Conservation (phyloP, 2,113 vertebrate genomes). For the Chaetodon trifascialis region DNA sequence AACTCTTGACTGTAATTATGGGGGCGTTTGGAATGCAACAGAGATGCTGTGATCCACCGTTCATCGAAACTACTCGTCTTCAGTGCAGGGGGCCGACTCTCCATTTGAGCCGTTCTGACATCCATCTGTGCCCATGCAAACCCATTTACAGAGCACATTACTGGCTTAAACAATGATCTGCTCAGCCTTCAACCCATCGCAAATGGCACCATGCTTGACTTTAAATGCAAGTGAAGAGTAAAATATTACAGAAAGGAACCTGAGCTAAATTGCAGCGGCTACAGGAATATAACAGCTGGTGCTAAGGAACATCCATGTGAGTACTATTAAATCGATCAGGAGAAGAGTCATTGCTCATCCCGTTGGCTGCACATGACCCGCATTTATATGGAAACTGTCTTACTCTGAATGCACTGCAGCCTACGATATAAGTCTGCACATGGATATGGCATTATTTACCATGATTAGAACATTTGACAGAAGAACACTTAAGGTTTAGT, state of each 20-base stretch:
- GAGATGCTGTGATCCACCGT: conserved; percentile 6
- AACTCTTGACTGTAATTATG: conserved; percentile 25
- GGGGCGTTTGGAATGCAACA: neutral
- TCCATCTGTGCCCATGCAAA: conserved; percentile 33
- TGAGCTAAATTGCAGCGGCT: neutral
- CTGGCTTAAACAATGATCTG: conserved; percentile 29
- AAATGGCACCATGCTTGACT: conserved; percentile 20
- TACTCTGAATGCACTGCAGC: neutral
- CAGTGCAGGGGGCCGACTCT: conserved; percentile 20
- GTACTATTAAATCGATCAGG: conserved; percentile 5
- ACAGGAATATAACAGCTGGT: neutral
- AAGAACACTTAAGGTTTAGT: neutral
- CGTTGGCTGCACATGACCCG: neutral
- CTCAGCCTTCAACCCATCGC: conserved; percentile 32
- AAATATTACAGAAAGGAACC: conserved; percentile 23
- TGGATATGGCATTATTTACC: neutral
- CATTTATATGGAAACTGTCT: conserved; percentile 14
- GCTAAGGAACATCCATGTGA: neutral
- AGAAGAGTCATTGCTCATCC: conserved; percentile 1
- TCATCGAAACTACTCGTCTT: conserved; percentile 16
- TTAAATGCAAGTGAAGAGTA: conserved; percentile 18
- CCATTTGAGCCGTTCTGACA: conserved; percentile 35
- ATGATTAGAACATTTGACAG: neutral
- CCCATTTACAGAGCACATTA: conserved; percentile 43
- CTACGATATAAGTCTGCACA: neutral